A percentile compares a stretch with the other conserved stretches of the same genome.
These are phyloP conservation scores for Puffinus mauretanicus DNA, from an alignment of 2,113 vertebrate species.

Conservation along the genomic window DNA sequence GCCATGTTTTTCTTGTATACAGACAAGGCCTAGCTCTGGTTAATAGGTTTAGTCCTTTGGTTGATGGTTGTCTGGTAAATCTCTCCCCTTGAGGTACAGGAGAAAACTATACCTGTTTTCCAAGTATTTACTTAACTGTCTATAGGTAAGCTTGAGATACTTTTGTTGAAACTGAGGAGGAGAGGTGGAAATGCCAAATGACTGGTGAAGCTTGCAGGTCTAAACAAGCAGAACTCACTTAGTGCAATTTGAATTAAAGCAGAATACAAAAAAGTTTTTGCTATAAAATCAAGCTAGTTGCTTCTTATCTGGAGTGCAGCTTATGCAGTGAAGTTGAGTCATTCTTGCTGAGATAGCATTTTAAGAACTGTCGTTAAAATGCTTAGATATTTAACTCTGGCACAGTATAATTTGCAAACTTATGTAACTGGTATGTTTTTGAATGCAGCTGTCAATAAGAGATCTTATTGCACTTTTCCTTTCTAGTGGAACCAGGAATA, in stretches of 20 bases:
- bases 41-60: neutral
- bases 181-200: constrained; percentile 13
- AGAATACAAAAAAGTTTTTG: neutral
- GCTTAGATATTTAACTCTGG: constrained; percentile 59
- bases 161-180: neutral
- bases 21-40: neutral
- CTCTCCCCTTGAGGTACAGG: neutral
- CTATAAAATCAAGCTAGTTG: constrained; percentile 7
- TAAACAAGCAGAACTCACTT: constrained; percentile 41
- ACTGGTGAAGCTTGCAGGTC: constrained; percentile 32
- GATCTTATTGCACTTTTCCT: constrained; percentile 31
- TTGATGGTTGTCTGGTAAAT: neutral
- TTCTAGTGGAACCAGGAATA: neutral
- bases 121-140: neutral
- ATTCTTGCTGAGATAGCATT: constrained; percentile 53
- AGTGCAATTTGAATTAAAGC: constrained; percentile 26
- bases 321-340: constrained; percentile 40
- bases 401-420: constrained; percentile 52
- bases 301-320: constrained; percentile 42
- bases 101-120: constrained; percentile 2
- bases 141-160: neutral
- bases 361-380: constrained; percentile 52
- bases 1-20: accelerated
- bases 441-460: constrained; percentile 63
- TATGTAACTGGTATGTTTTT: constrained; percentile 65